Evolutionary conservation across 2,888 invertebrate species (phyloP).

Genomic region (Aquatica leii): DNA sequence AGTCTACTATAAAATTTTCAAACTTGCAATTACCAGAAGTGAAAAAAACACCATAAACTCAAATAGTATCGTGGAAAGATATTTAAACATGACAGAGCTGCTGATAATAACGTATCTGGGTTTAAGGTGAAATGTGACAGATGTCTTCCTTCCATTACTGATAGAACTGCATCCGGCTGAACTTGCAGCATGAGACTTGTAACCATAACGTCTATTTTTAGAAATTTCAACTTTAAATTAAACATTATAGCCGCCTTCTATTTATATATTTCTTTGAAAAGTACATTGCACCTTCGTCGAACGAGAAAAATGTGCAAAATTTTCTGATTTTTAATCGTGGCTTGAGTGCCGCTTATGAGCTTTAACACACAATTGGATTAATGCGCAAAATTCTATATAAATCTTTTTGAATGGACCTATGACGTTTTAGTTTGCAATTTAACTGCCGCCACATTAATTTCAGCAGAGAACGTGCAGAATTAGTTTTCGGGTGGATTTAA

Average conservation of each 20-base stretch:
- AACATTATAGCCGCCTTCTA: not conserved
- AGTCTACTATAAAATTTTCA: no score
- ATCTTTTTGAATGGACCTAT: not conserved
- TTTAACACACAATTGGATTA: no score
- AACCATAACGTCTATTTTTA: conserved; percentile 1
- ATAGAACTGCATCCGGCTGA: conserved; percentile 1
- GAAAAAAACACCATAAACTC: no score
- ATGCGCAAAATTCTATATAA: conserved; percentile 1
- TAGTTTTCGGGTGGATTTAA: conserved; percentile 20
- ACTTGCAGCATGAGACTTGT: not conserved
- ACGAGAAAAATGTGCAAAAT: no score
- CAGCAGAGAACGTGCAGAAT: conserved; percentile 22
- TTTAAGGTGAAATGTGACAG: conserved; percentile 4
- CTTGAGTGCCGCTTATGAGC: no score
- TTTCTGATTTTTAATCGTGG: no score
- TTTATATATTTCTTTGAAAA: not conserved
- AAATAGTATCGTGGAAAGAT: no score
- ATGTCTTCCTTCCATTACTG: conserved; percentile 9
- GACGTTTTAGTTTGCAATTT: conserved; percentile 2
- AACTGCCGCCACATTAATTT: conserved; percentile 17
- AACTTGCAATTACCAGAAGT: no score
- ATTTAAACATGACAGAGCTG: not conserved
- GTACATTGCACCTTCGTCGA: no score
- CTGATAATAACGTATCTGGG: not conserved
- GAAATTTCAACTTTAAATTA: not conserved